Evolutionary conservation across 2,113 vertebrate species (phyloP).

Genomic region (Macheiramphus alcinus): DNA sequence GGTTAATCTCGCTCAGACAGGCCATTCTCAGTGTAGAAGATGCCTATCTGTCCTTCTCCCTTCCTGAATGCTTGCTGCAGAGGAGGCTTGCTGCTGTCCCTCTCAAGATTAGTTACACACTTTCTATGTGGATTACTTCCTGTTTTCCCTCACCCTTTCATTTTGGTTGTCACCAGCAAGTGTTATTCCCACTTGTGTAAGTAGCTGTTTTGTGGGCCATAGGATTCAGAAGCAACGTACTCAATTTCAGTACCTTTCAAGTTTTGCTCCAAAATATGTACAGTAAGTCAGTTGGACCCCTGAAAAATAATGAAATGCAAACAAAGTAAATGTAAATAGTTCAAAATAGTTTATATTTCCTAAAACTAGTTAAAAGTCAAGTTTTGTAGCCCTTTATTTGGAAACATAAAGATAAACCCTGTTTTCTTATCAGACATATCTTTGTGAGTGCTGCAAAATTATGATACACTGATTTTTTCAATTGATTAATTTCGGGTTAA

Average conservation of each 20-base stretch:
- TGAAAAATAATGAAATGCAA: not conserved
- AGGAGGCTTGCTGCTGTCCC: not conserved
- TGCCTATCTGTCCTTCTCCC: slow-evolving; percentile 13
- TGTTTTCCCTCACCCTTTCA: slow-evolving; percentile 23
- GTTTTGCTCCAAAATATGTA: not conserved
- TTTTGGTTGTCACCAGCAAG: slow-evolving; percentile 2
- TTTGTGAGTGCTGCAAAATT: not conserved
- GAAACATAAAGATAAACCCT: not conserved
- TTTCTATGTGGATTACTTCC: slow-evolving; percentile 32
- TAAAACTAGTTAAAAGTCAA: not conserved
- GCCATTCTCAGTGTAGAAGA: slow-evolving; percentile 11
- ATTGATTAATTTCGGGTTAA: not conserved
- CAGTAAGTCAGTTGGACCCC: not conserved
- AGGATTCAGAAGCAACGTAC: not conserved
- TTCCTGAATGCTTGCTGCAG: slow-evolving; percentile 1
- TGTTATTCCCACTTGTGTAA: slow-evolving; percentile 8
- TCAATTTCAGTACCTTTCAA: accelerated
- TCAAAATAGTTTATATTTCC: not conserved
- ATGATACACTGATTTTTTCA: not conserved
- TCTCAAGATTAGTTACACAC: slow-evolving; percentile 25
- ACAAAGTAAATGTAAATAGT: not conserved
- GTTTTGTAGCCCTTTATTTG: not conserved
- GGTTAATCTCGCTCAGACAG: slow-evolving; percentile 40
- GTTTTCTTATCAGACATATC: not conserved
- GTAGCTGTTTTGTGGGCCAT: not conserved